phyloP scores from a whole-genome alignment of 2,113 vertebrate species.

The Callospermophilus lateralis region DNA sequence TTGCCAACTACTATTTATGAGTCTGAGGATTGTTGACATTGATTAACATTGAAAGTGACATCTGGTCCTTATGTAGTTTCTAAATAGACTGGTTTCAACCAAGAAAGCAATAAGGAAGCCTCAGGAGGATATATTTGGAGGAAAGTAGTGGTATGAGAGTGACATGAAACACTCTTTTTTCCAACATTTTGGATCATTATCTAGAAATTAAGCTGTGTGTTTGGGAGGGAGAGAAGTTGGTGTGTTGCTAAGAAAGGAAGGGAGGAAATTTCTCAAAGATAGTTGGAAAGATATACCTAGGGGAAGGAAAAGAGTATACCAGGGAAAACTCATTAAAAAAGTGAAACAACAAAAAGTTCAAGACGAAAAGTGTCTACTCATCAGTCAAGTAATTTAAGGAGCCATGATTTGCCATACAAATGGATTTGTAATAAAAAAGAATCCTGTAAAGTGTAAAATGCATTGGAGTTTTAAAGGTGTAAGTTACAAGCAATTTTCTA shows the following conservation, averaged over 20 bases:
- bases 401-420: constrained; percentile 26
- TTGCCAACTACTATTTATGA: constrained; percentile 3
- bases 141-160: neutral
- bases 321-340: neutral
- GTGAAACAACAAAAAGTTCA: neutral
- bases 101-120: constrained; percentile 30
- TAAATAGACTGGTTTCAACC: constrained; percentile 45
- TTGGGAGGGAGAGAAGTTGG: neutral
- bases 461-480: constrained; percentile 64
- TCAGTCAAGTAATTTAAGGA: constrained; percentile 27
- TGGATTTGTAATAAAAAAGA: neutral
- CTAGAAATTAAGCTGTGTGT: neutral
- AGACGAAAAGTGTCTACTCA: constrained; percentile 28
- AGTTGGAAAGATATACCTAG: constrained; percentile 2
- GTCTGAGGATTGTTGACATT: neutral
- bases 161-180: constrained; percentile 13
- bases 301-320: neutral
- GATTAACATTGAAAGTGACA: constrained; percentile 45
- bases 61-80: constrained; percentile 29
- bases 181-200: neutral
- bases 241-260: constrained; percentile 40
- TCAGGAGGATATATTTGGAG: neutral
- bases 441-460: constrained; percentile 57
- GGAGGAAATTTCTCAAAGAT: constrained; percentile 17
- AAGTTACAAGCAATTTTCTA: constrained; percentile 32